Evolutionary conservation across 2,888 invertebrate species (phyloP).

Genomic region (Andrena camellia): DNA sequence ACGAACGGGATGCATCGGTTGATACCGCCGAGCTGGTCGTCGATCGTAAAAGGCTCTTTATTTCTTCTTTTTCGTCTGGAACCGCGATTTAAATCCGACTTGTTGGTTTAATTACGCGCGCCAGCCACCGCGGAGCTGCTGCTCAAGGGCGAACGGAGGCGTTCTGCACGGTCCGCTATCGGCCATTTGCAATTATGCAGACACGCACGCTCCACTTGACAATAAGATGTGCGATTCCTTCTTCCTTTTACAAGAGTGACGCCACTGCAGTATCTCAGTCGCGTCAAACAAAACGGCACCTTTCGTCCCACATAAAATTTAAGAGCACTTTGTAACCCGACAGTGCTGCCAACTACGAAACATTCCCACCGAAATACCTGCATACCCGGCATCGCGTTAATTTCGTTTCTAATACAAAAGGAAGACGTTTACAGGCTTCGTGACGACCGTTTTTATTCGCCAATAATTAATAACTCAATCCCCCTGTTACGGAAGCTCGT

Average conservation of each 20-base stretch:
- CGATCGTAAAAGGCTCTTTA: constrained; percentile 47
- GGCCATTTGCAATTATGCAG: constrained; percentile 6
- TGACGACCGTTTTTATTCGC: neutral
- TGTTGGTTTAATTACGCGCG: constrained; percentile 55
- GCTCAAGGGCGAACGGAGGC: constrained; percentile 19
- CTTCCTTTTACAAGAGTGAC: neutral
- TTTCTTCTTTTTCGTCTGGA: constrained; percentile 16
- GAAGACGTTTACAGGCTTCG: neutral
- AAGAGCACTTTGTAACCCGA: no score
- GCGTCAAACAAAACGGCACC: no score
- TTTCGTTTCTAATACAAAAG: neutral
- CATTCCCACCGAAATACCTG: neutral
- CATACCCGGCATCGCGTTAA: neutral
- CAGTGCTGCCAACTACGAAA: no score
- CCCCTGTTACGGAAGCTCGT: neutral
- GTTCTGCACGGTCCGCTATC: neutral
- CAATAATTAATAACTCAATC: neutral
- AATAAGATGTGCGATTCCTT: constrained; percentile 2
- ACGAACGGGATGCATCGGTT: constrained; percentile 47
- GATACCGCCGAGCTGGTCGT: constrained; percentile 51
- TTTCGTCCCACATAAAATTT: no score
- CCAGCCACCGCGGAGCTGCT: constrained; percentile 14
- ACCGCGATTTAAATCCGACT: constrained; percentile 37
- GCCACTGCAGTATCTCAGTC: neutral
- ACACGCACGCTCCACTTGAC: neutral